Evolutionary conservation across 1,140 invertebrate genomes (phyloP).

Genomic region (Conus ventricosus): DNA sequence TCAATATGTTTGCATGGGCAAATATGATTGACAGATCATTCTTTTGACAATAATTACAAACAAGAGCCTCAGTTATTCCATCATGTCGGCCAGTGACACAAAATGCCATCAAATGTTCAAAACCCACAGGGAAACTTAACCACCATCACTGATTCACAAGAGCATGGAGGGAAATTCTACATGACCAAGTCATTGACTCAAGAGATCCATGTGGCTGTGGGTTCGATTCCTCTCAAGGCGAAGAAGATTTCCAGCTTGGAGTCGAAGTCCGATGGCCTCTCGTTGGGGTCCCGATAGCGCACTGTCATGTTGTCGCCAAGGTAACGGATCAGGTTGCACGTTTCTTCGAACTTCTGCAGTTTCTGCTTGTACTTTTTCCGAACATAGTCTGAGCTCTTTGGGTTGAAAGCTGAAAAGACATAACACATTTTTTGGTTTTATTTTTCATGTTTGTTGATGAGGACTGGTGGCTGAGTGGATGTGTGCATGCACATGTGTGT

Average conservation of each 20-base stretch:
- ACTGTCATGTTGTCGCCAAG: slow-evolving; percentile 73
- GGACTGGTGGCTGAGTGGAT: no score
- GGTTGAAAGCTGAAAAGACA: slow-evolving; percentile 72
- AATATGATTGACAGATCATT: background rate
- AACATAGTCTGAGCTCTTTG: slow-evolving; percentile 73
- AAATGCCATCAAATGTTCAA: background rate
- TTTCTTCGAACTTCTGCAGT: slow-evolving; percentile 73
- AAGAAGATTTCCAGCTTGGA: slow-evolving; percentile 73
- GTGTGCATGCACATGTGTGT: no score
- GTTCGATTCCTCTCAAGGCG: slow-evolving; percentile 65
- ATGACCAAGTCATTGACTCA: slow-evolving; percentile 14
- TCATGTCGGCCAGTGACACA: background rate
- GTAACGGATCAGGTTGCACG: slow-evolving; percentile 73
- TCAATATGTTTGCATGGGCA: no score
- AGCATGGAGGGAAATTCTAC: background rate
- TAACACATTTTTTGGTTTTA: background rate
- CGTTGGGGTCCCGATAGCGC: slow-evolving; percentile 69
- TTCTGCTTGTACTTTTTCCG: slow-evolving; percentile 74
- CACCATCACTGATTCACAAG: no score
- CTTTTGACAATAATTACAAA: background rate
- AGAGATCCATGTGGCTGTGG: slow-evolving; percentile 68
- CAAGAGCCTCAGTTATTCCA: background rate
- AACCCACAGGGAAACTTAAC: no score
- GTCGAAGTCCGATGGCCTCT: slow-evolving; percentile 72
- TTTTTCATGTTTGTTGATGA: background rate